Conservation (phyloP, 2,797 vertebrate genomes). For the Phrynocephalus forsythii region DNA sequence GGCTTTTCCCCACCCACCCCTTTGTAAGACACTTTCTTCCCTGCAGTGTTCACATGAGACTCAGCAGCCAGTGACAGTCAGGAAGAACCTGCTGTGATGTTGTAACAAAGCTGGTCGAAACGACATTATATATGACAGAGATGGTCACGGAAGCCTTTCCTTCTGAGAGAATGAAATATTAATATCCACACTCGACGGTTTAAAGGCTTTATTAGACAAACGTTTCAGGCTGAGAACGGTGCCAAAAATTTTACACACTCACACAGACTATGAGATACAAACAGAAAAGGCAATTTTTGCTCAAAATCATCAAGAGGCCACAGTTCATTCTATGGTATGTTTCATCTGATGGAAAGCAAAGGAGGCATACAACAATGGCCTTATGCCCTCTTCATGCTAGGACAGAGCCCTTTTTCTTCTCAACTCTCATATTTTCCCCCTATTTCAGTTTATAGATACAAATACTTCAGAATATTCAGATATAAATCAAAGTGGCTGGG, state of each 20-base stretch:
- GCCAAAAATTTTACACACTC: background rate
- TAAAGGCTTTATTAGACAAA: conserved; percentile 8
- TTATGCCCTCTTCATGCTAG: background rate
- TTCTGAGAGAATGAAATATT: conserved; percentile 51
- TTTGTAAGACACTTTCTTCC: conserved; percentile 9
- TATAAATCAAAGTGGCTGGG: background rate
- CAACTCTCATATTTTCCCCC: background rate
- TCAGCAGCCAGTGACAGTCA: background rate
- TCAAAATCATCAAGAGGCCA: conserved; percentile 14
- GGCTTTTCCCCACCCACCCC: background rate
- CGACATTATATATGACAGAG: conserved; percentile 28
- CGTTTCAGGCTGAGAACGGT: conserved; percentile 34
- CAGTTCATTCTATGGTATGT: conserved; percentile 32
- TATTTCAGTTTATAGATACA: background rate
- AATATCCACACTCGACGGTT: conserved; percentile 37
- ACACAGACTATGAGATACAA: background rate
- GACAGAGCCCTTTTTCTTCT: too few species aligned
- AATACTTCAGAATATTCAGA: background rate
- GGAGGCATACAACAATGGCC: background rate
- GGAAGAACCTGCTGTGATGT: conserved; percentile 15
- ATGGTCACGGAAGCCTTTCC: conserved; percentile 42
- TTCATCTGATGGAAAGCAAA: conserved; percentile 9
- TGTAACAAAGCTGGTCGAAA: conserved; percentile 41
- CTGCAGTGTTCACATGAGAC: conserved; percentile 8
- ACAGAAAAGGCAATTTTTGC: background rate